Conservation (phyloP, 2,888 invertebrate genomes). For the Coenonympha arcania region DNA sequence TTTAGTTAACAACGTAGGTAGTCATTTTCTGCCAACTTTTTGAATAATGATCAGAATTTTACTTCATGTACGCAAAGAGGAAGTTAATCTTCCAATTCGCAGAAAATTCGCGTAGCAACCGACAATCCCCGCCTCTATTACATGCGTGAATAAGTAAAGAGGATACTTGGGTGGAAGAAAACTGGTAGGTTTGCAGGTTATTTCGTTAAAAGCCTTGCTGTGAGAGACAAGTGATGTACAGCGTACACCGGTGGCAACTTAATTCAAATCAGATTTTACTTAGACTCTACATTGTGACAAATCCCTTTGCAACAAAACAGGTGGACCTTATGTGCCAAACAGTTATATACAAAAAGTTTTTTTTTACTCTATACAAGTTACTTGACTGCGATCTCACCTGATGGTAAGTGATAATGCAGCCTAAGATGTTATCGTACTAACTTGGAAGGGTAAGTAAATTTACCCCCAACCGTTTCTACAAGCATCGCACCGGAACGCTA, state of each 20-base stretch:
- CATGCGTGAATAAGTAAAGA: conserved; percentile 53
- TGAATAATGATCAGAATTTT: not conserved
- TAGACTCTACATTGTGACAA: not conserved
- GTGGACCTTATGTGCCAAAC: too few species aligned
- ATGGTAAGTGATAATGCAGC: too few species aligned
- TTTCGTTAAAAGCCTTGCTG: conserved; percentile 43
- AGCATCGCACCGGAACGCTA: too few species aligned
- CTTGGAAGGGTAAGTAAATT: too few species aligned
- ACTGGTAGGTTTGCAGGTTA: conserved; percentile 45
- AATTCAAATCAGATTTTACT: not conserved
- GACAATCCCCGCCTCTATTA: conserved; percentile 27
- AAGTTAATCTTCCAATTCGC: conserved; percentile 14
- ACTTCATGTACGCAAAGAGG: conserved; percentile 10
- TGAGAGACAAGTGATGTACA: conserved; percentile 29
- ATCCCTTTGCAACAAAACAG: not conserved
- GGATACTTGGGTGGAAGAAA: conserved; percentile 42
- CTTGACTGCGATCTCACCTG: too few species aligned
- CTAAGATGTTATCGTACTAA: too few species aligned
- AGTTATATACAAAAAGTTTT: too few species aligned
- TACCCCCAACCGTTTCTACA: too few species aligned
- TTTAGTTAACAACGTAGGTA: not conserved
- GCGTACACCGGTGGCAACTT: conserved; percentile 24
- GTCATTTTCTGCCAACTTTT: not conserved
- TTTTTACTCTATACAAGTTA: too few species aligned
- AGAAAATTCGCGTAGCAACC: conserved; percentile 17